Evolutionary conservation across 2,888 invertebrate species (phyloP), one percentile per base, ranked within the genome.

Genomic region (Agrochola litura): DNA sequence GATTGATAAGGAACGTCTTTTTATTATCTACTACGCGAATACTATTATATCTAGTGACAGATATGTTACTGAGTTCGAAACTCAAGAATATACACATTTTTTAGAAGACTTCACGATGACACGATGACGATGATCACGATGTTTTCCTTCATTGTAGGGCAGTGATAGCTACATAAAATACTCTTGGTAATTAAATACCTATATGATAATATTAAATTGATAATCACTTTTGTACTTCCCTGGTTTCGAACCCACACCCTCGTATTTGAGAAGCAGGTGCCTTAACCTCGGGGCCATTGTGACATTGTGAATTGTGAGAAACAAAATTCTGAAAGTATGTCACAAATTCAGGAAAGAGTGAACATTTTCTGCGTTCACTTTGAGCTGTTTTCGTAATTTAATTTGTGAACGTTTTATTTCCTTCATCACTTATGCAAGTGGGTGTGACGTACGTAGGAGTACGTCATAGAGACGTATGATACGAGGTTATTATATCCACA

Each of bases 401-500:
- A 76, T 81, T 70, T 67, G 37, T 16, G 58, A 68, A 46, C 56
- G 22, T 77, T 63, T 77, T 79, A 70, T 67, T 67, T 72, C 43
- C 46, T 60, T n/a, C 65, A 66, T 83, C 85, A 88, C 84, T 87
- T 88, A 82, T 75, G 81, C 86, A 84, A 43, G 75, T 82, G 73
- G 25, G 22, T 41, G 46, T 37, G 37, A 43, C 14, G 16, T 58
- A 14, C 14, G 19, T 37, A n/a, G 4, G 16, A 12, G 76, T 82
- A 81, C 78, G 64, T 65, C 69, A 72, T 61, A 54, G 67, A 69
- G 22, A 49, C n/a, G 30, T 25, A 30, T 79, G 71, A 83, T 79
- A 81, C 77, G 74, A 82, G 64, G 66, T 80, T 88, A 90, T 88
- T 87, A 89, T 79, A 82, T 65, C 77, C 82, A 82, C 84, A 85